Base-by-base conservation (phyloP, 2,797 vertebrate species). In the Argyrosomus regius region DNA sequence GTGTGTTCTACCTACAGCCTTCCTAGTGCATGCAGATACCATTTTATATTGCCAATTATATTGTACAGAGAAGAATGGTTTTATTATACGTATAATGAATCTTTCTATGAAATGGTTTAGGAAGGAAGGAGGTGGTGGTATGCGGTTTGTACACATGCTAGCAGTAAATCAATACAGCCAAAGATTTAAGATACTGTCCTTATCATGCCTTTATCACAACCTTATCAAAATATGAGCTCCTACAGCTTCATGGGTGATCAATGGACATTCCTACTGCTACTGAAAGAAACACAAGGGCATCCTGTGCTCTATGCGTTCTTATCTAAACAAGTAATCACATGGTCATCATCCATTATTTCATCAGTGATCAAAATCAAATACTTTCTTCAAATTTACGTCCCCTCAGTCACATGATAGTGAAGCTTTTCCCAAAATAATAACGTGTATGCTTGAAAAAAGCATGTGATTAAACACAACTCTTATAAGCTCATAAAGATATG, bases 151-250 rank as follows among this genome's bases (percentile, higher is more conserved):
- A 72, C 54, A 65, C 64, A 87, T 78, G 80, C 69, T 22, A 5
- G 45, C 81, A 89, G 83, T 92, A 89, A 93, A 94, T 93, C 90
- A 92, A 90, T 94, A 91, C 72, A 86, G 74, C 76, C 81, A 85
- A 72, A 89, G 91, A 94, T 93, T 87, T 85, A 79, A 92, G 93
- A 94, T 94, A 91, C 73, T 87, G 77, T 78, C 62, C 87, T 93
- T 94, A 94, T 95, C 92, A 31, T 80, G 70, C 60, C 78, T 87
- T 93, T 89, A 93, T 94, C 92, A 58, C 84, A 75, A 75, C 78
- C 90, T 93, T 93, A 93, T 95, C 90, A 90, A 91, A 94, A 88
- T 91, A 90, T 91, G 86, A 90, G 90, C 83, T 88, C 77, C 86
- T 77, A 73, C 61, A 80, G 75, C 82, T 61, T 81, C 52, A 56